A percentile compares a stretch with the other conserved stretches of the same genome.
These are phyloP conservation scores for Galbula dea DNA, from an alignment of 2,113 vertebrate species.

Conservation along the genomic window DNA sequence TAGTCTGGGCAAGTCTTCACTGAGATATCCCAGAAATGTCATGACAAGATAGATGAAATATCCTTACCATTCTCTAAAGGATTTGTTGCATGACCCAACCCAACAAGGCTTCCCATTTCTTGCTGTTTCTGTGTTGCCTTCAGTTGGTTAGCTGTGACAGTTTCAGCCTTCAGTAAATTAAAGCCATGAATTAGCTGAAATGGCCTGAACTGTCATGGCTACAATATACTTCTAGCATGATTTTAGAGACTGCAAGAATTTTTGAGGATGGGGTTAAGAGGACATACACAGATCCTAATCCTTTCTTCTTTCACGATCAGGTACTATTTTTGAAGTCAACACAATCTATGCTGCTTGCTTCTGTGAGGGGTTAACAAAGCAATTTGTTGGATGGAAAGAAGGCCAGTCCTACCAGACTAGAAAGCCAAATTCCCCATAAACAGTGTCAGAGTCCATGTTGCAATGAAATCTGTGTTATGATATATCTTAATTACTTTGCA, in stretches of 20 bases:
- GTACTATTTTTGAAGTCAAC: not conserved
- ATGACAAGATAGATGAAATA: not conserved
- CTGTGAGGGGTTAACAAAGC: not conserved
- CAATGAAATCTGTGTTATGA: not conserved
- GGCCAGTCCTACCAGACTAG: not conserved
- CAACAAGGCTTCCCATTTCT: not conserved
- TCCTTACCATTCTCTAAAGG: not conserved
- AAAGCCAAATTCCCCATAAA: not conserved
- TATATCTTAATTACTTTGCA: not conserved
- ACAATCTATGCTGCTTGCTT: not conserved
- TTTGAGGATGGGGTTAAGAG: not conserved
- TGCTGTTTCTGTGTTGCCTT: not conserved
- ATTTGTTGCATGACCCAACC: not conserved
- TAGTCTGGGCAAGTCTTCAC: not conserved
- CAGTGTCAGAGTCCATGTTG: not conserved
- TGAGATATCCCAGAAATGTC: constrained; percentile 1
- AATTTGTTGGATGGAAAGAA: not conserved
- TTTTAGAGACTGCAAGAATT: not conserved
- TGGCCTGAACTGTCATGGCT: not conserved
- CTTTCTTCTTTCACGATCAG: not conserved
- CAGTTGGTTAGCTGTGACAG: not conserved
- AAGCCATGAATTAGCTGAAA: constrained; percentile 17
- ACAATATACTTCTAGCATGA: not conserved
- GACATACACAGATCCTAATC: not conserved
- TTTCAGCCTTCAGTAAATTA: not conserved